Percentiles rank a stretch among this genome's conserved stretches.
Conservation (phyloP, 2,113 vertebrate species). For the Nerophis lumbriciformis region DNA sequence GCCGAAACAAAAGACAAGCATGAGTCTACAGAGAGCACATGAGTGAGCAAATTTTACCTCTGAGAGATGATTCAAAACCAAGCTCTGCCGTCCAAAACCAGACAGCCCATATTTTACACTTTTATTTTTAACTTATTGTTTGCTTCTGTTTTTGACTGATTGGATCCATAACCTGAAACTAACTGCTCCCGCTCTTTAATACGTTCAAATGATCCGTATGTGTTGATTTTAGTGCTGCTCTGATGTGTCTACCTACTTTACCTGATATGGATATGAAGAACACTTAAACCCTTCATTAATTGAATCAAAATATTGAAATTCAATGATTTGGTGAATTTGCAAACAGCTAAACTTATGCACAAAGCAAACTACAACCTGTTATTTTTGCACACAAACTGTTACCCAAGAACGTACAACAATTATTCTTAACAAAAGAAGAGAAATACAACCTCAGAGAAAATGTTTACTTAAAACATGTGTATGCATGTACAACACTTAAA, state of each 20-base stretch:
- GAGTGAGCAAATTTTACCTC: slow-evolving; percentile 44
- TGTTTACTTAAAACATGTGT: too few species aligned
- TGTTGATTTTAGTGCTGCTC: slow-evolving; percentile 2
- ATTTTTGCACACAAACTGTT: too few species aligned
- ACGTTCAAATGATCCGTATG: slow-evolving; percentile 19
- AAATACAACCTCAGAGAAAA: too few species aligned
- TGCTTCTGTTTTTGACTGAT: slow-evolving; percentile 41
- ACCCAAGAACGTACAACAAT: too few species aligned
- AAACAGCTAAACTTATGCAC: too few species aligned
- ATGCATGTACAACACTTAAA: too few species aligned
- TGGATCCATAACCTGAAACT: slow-evolving; percentile 26
- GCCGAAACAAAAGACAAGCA: slow-evolving; percentile 58
- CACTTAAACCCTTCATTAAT: too few species aligned
- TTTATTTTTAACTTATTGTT: slow-evolving; percentile 40
- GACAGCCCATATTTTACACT: slow-evolving; percentile 31
- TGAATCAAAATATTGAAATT: too few species aligned
- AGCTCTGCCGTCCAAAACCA: slow-evolving; percentile 39
- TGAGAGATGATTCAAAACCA: slow-evolving; percentile 51
- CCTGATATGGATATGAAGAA: too few species aligned
- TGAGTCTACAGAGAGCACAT: slow-evolving; percentile 35
- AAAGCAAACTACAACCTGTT: too few species aligned
- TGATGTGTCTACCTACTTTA: slow-evolving; percentile 3
- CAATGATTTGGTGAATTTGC: too few species aligned
- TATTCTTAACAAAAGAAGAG: too few species aligned
- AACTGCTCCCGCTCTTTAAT: slow-evolving; percentile 11